Base-by-base conservation (phyloP, 2,797 vertebrate genomes). In the Serranus cabrilla region DNA sequence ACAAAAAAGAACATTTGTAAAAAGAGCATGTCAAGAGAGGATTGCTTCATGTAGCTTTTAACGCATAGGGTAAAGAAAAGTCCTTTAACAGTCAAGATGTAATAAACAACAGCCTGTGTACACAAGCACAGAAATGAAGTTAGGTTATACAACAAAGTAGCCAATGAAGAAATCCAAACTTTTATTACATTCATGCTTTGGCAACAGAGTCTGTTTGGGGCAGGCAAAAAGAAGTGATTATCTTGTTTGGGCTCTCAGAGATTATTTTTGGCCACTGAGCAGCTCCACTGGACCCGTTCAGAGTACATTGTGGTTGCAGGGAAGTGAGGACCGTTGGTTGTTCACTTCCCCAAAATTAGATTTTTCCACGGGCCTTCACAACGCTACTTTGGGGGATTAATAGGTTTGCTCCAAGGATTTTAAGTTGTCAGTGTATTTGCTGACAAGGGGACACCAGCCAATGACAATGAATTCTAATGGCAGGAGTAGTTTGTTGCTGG, bases 141-240 rank as follows among this genome's bases (percentile, higher is more conserved):
- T 25, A 46, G 64, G 18, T 12, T 23, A 49, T 27, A 45, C 5
- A 18, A 31, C n/a, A 42, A 67, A 34, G 45, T 69, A 78, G 51
- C 31, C 45, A n/a, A 21, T 31, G 20, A 34, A 25, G 9, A 69
- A 73, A 27, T 68, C 65, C 47, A 57, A 59, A 65, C n/a, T 59
- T 58, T 71, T 72, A 67, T 55, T 71, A 58, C 70, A 55, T 63
- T 62, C 68, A 57, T 79, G 39, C 68, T 81, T 79, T 81, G 73
- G 71, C 85, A 54, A 46, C 21, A 25, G 10, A 21, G 25, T 4
- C 61, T 80, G 68, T 74, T 80, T 75, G 62, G 62, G 47, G 65
- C 57, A 79, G 61, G 76, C 49, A 78, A 82, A 77, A 70, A 75
- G 55, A 70, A 75, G 55, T 80, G 55, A 83, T 87, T 71, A 86